Percentiles rank a stretch among this genome's conserved stretches.
phyloP scores from a whole-genome alignment of 2,888 invertebrate species.

The Scaptomyza cyrtandrae region DNA sequence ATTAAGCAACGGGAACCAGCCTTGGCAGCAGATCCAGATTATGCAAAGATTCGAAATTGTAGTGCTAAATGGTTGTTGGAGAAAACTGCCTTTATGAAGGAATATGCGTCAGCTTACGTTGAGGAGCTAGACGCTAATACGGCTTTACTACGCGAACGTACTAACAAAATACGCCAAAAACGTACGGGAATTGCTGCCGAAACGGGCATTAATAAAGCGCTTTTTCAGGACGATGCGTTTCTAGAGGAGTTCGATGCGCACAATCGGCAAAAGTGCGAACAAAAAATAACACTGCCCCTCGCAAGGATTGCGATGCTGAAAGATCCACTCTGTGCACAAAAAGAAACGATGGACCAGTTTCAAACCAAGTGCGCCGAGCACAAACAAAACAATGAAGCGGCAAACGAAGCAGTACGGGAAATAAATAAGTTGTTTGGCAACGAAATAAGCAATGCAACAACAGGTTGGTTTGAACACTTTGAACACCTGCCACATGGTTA shows the following conservation, averaged over 20 bases:
- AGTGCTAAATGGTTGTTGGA: slow-evolving; percentile 62
- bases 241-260: slow-evolving; percentile 57
- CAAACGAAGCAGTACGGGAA: slow-evolving; percentile 62
- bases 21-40: slow-evolving; percentile 45
- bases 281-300: slow-evolving; percentile 42
- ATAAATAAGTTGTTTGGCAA: slow-evolving; percentile 45
- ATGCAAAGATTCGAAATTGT: slow-evolving; percentile 16
- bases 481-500: background rate
- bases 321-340: slow-evolving; percentile 56
- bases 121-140: slow-evolving; percentile 63
- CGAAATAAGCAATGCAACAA: slow-evolving; percentile 4
- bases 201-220: slow-evolving; percentile 33
- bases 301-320: slow-evolving; percentile 55
- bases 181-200: slow-evolving; percentile 53
- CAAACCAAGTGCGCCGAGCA: slow-evolving; percentile 67
- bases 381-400: slow-evolving; percentile 70
- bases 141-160: slow-evolving; percentile 52
- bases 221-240: slow-evolving; percentile 64
- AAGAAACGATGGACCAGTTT: slow-evolving; percentile 76
- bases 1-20: slow-evolving; percentile 79
- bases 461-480: slow-evolving; percentile 11
- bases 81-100: slow-evolving; percentile 73
- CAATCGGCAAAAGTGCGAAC: slow-evolving; percentile 58
- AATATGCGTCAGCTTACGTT: slow-evolving; percentile 77
- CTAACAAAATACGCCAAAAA: slow-evolving; percentile 46